Evolutionary conservation across 2,888 invertebrate species (phyloP), one percentile per base, ranked within the genome.

Genomic region (Cerastis leucographa): DNA sequence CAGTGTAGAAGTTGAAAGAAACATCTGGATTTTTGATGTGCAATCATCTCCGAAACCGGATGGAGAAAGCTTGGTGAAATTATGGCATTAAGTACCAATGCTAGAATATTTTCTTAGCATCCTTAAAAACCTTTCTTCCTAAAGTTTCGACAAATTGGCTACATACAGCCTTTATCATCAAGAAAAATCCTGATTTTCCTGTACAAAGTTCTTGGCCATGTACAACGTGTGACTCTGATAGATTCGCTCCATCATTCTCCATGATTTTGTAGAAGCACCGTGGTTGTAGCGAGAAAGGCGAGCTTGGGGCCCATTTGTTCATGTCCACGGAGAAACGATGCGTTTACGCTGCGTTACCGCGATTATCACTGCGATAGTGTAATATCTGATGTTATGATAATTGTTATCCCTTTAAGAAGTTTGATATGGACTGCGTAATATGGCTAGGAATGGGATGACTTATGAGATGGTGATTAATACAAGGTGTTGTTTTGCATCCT

Each of bases 141-240:
- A 5, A 64, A n/a, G 64, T 42, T 17, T 42, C 59, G 0, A 9
- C 9, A 5, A 42, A 42, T 42, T 25, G 64, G 14, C n/a, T 64
- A 64, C 61, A 61, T 12, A 40, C 14, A 1, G n/a, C 4, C 22
- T 40, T 42, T 46, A 76, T n/a, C 54, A 54, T 11, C 54, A 8
- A 80, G 42, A 71, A 71, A 49, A 80, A 35, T 72, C 65, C 4
- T 51, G 44, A 25, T 51, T 62, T 14, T n/a, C 12, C 9, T 54
- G 51, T n/a, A 67, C 54, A 49, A 67, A 42, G n/a, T 29, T 25
- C 71, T n/a, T 71, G 62, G 25, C 46, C 29, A 64, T 62, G 62
- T 70, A 54, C 51, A 70, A n/a, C 8, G 40, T 77, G 79, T 19
- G 77, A 77, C 80, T 54, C n/a, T 19, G 29, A 77, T 46, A 62